phyloP scores from a whole-genome alignment of 2,113 vertebrate species.

The Hippolais icterina region DNA sequence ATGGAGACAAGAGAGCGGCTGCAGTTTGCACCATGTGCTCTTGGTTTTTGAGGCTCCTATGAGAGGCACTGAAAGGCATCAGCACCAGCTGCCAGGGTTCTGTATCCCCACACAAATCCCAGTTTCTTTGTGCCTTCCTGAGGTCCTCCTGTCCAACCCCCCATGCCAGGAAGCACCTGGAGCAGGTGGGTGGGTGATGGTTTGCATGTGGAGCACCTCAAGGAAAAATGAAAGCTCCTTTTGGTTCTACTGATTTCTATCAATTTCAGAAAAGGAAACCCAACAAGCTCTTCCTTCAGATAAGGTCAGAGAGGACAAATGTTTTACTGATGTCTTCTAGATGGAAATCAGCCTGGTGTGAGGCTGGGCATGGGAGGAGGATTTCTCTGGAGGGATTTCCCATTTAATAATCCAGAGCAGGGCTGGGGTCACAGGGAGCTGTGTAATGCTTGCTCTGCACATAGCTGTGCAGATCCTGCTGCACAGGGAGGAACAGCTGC shows the following conservation, averaged over 20 bases:
- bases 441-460: no score
- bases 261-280: not conserved
- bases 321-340: not conserved
- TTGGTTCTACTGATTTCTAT: not conserved
- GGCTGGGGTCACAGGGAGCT: not conserved
- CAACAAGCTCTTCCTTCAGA: not conserved
- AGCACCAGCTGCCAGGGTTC: not conserved
- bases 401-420: not conserved
- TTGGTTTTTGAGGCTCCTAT: not conserved
- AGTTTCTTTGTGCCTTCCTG: not conserved
- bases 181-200: not conserved
- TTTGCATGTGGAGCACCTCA: accelerated
- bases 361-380: not conserved
- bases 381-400: not conserved
- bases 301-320: not conserved
- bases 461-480: not conserved
- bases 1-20: not conserved
- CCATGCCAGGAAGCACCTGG: not conserved
- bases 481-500: not conserved
- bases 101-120: not conserved
- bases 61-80: not conserved
- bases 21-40: accelerated
- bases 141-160: not conserved
- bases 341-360: not conserved
- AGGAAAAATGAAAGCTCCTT: not conserved